Evolutionary conservation across 1,140 invertebrate species (phyloP).

Genomic region (Ctenoplectra terminalis): DNA sequence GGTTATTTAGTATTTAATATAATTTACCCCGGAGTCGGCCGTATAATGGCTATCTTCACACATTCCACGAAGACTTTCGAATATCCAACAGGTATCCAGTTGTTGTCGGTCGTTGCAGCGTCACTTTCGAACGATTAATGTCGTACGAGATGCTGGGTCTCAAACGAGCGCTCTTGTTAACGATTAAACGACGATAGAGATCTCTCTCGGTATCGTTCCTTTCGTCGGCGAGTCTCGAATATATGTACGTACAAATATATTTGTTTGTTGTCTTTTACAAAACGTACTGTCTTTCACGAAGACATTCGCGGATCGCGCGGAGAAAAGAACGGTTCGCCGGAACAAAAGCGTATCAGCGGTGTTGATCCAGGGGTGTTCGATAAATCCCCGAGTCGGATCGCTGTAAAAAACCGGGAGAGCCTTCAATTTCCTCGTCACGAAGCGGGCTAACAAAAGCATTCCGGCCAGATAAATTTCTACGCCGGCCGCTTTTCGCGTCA

Average conservation of each 20-base stretch:
- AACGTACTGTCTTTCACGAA: too few relatives aligned
- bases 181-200: neutral
- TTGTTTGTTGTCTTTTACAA: too few relatives aligned
- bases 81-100: slow-evolving; percentile 41
- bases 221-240: neutral
- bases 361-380: neutral
- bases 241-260: neutral
- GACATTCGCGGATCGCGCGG: neutral
- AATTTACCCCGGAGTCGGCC: slow-evolving; percentile 64
- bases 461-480: slow-evolving; percentile 52
- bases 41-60: slow-evolving; percentile 57
- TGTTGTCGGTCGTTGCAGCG: neutral
- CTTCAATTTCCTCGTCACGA: slow-evolving; percentile 42
- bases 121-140: slow-evolving; percentile 10
- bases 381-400: slow-evolving; percentile 6
- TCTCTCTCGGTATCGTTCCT: neutral
- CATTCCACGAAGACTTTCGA: slow-evolving; percentile 46
- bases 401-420: neutral
- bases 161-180: slow-evolving; percentile 2
- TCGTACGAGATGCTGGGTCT: slow-evolving; percentile 5
- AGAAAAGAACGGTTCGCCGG: neutral
- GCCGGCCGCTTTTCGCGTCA: slow-evolving; percentile 55
- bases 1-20: slow-evolving; percentile 77
- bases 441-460: slow-evolving; percentile 50
- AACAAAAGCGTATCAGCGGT: slow-evolving; percentile 33